A percentile compares a stretch with the other conserved stretches of the same genome.
Conservation (phyloP, 2,888 invertebrate species). For the Heliconius ethilla region DNA sequence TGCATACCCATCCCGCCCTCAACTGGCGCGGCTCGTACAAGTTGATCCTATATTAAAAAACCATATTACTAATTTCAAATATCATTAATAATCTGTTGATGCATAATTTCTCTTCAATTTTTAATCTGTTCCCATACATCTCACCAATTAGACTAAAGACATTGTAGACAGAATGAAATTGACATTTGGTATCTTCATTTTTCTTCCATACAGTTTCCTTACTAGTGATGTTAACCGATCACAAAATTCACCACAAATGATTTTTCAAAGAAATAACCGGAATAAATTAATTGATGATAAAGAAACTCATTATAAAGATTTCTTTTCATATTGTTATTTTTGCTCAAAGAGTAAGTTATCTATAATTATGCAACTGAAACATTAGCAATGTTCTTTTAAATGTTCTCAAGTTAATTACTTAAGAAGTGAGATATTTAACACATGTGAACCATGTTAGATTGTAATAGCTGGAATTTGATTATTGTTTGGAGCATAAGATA, state of each 20-base stretch:
- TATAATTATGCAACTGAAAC: background rate
- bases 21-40: constrained; percentile 94
- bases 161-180: constrained; percentile 26
- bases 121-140: constrained; percentile 23
- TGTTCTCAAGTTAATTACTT: too few relatives aligned
- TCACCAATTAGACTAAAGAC: constrained; percentile 23
- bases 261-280: background rate
- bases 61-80: constrained; percentile 25
- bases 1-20: constrained; percentile 98
- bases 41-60: constrained; percentile 87
- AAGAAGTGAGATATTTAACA: too few relatives aligned
- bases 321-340: background rate
- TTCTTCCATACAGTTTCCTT: constrained; percentile 53
- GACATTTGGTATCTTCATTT: constrained; percentile 37
- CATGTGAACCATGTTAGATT: too few relatives aligned
- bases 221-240: constrained; percentile 5
- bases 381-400: background rate
- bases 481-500: too few relatives aligned
- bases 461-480: too few relatives aligned
- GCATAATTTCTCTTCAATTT: constrained; percentile 9
- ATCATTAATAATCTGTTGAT: background rate
- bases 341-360: background rate
- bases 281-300: background rate
- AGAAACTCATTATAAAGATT: background rate
- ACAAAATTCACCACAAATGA: background rate